phyloP scores from a whole-genome alignment of 1,140 invertebrate species.

The Helicoverpa zea region DNA sequence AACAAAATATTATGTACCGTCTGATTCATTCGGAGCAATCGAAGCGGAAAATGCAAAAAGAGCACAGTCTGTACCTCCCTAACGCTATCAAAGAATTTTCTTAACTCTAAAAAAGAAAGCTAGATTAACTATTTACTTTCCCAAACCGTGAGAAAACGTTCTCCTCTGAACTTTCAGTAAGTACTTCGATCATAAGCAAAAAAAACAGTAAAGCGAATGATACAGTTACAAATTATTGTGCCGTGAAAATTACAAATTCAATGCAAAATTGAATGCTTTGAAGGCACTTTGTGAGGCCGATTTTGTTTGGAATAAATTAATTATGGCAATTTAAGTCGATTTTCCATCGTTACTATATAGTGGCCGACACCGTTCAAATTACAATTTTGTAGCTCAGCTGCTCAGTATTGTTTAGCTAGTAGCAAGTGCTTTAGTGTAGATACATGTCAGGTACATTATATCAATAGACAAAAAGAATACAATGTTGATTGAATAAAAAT shows the following conservation, averaged over 20 bases:
- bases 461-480: background rate
- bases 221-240: constrained; percentile 86
- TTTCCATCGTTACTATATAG: constrained; percentile 73
- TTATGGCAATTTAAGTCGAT: constrained; percentile 80
- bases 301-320: constrained; percentile 85
- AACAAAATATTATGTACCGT: constrained; percentile 14
- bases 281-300: constrained; percentile 75
- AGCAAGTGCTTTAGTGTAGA: constrained; percentile 51
- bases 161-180: constrained; percentile 64
- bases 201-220: constrained; percentile 78
- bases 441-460: background rate
- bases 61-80: constrained; percentile 5
- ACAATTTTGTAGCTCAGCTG: constrained; percentile 68
- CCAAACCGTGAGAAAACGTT: constrained; percentile 80
- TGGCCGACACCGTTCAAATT: constrained; percentile 75
- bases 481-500: background rate
- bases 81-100: constrained; percentile 54
- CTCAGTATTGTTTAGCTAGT: constrained; percentile 62
- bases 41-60: constrained; percentile 65
- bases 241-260: constrained; percentile 85
- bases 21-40: constrained; percentile 39
- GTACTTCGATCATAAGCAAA: constrained; percentile 57
- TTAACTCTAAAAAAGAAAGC: constrained; percentile 75
- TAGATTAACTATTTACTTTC: constrained; percentile 72
- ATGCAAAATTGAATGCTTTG: constrained; percentile 83